Evolutionary conservation across 2,888 invertebrate genomes (phyloP), one percentile per base, ranked within the genome.

Genomic region (Vandiemenella viatica): DNA sequence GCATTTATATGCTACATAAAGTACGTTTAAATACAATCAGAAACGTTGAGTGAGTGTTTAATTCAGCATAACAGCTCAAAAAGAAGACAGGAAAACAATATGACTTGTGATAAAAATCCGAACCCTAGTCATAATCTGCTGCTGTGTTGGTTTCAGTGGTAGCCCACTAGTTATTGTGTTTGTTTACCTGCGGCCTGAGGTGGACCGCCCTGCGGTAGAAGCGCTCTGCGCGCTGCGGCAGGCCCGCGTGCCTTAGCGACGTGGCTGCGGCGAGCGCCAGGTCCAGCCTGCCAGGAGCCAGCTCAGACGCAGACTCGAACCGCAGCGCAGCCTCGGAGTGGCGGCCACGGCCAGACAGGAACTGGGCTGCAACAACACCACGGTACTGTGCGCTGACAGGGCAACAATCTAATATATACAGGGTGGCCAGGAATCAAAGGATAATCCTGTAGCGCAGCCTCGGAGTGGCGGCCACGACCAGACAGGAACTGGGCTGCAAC

Each of bases 401-500:
- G n/a, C n/a, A n/a, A n/a, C n/a, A n/a, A n/a, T n/a, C n/a, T n/a
- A n/a, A n/a, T n/a, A n/a, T n/a, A n/a, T n/a, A n/a, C n/a, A n/a
- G n/a, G n/a, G n/a, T n/a, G n/a, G n/a, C n/a, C n/a, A n/a, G n/a
- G n/a, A n/a, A n/a, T n/a, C n/a, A n/a, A n/a, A n/a, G n/a, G n/a
- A n/a, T n/a, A n/a, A n/a, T n/a, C n/a, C n/a, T n/a, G 80, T 48
- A 78, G 77, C 0, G 89, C 87, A 4, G 92, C 87, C 62, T 93
- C 92, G 23, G 78, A 73, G 61, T 83, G 74, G 43, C 90, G 75
- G 15, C 81, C 80, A 59, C 83, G 78, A 53, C 87, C 80, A 53
- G 83, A 78, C 56, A 92, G 74, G 65, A 92, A 92, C 71, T 90
- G 83, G 61, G 90, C 93, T 93, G 70, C n/a, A n/a, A n/a, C n/a